phyloP scores from a whole-genome alignment of 1,140 invertebrate species.

The Hypothenemus hampei region DNA sequence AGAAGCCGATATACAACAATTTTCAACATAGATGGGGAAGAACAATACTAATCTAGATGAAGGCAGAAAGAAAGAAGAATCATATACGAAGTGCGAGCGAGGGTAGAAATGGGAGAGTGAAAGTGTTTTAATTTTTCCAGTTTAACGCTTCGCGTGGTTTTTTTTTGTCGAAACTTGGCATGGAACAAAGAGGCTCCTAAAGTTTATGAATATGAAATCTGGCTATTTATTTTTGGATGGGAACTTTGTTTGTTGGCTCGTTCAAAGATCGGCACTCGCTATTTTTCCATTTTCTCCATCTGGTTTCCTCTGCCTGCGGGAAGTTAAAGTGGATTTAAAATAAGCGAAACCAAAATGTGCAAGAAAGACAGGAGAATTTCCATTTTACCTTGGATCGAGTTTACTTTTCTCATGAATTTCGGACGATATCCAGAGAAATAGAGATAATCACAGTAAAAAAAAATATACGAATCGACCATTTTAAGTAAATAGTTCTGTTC shows the following conservation, averaged over 20 bases:
- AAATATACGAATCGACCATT: too few relatives aligned
- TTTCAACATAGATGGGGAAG: too few relatives aligned
- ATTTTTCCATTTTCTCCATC: neutral
- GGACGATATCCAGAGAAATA: neutral
- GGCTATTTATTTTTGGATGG: neutral
- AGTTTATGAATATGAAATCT: neutral
- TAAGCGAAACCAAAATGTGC: neutral
- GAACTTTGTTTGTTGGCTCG: neutral
- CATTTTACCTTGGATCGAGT: neutral
- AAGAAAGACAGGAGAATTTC: neutral
- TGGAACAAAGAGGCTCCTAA: neutral
- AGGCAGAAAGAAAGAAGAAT: too few relatives aligned
- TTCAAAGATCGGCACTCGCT: neutral
- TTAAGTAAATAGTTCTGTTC: too few relatives aligned
- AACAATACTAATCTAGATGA: too few relatives aligned
- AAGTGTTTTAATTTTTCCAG: neutral
- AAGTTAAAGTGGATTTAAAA: neutral
- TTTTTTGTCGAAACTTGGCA: too few relatives aligned
- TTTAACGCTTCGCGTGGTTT: neutral
- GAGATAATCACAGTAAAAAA: too few relatives aligned
- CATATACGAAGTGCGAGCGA: too few relatives aligned
- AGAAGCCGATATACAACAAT: too few relatives aligned
- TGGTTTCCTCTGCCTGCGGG: neutral
- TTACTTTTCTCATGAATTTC: neutral
- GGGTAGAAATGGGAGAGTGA: too few relatives aligned